Base-by-base conservation (phyloP, 1,140 invertebrate genomes). In the Aradophagus sp. region DNA sequence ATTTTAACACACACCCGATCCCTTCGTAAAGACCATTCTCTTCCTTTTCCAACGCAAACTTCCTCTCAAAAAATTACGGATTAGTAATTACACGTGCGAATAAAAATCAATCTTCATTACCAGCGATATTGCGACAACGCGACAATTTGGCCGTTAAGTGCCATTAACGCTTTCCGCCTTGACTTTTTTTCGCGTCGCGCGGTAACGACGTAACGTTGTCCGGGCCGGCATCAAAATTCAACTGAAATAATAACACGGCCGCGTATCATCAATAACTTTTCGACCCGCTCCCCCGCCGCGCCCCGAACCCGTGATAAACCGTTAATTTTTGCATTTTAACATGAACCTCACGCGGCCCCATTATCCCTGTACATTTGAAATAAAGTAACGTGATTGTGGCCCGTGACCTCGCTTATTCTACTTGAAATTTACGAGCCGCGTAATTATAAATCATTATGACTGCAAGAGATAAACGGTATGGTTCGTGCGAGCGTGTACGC, bases 381-480 rank as follows among this genome's bases (percentile, higher is more conserved):
- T 63, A 63, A 63, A 53, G 59, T 53, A 63, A 45, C 41, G 32
- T 20, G 48, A 47, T 63, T 47, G 59, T 47, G 41, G 48, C 17
- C 32, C 48, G 48, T 45, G 59, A 63, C 59, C 59, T 34, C 61
- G 26, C 48, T 36, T 29, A 55, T 50, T 61, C 29, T 61, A 31
- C 36, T 61, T 50, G 5, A 41, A 55, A 55, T 65, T 55, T 65
- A 53, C 35, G 42, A 36, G 20, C 23, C 29, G 13, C 26, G 50
- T 45, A 65, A 66, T 66, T 66, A 66, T 66, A 66, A 66, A 66
- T 56, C 62, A 66, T 66, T 56, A 66, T 36, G 52, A 56, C 50
- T 56, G 35, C 19, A 53, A 35, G 26, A 58, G 63, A 67, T 67
- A 58, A 67, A 67, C 36, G 45, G 53, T 58, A 48, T 45, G 45